Percentiles rank a stretch among this genome's conserved stretches.
Conservation (phyloP, 2,113 vertebrate genomes). For the Seriola aureovittata region DNA sequence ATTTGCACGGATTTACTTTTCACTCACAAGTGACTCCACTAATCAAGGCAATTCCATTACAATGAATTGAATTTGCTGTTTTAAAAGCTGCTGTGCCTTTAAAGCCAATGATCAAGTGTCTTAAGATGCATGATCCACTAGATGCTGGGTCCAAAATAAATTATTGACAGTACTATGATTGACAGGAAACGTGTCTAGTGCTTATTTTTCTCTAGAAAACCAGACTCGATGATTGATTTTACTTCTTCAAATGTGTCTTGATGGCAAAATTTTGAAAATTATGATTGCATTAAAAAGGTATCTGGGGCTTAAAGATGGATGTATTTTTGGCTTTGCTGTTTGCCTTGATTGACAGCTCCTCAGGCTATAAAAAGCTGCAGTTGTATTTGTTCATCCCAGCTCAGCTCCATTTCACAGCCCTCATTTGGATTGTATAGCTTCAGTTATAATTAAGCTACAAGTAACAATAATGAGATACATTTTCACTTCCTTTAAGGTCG, state of each 20-base stretch:
- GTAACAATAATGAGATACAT: neutral
- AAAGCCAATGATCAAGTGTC: neutral
- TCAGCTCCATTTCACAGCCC: slow-evolving; percentile 36
- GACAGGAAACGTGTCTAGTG: neutral
- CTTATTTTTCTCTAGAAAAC: neutral
- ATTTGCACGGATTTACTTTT: neutral
- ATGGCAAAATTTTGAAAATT: neutral
- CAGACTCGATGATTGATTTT: neutral
- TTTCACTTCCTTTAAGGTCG: neutral
- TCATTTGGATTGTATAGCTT: slow-evolving; percentile 19
- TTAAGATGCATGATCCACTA: neutral
- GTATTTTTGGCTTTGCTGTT: slow-evolving; percentile 16
- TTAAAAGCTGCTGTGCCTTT: too few species aligned
- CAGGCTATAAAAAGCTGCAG: slow-evolving; percentile 27
- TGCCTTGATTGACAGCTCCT: slow-evolving; percentile 51
- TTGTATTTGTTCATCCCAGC: slow-evolving; percentile 42
- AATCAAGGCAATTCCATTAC: too few species aligned
- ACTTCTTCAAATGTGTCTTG: neutral
- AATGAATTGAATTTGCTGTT: neutral
- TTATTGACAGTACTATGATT: neutral
- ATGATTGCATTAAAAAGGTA: neutral
- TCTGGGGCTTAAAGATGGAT: neutral
- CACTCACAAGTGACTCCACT: neutral
- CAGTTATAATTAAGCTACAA: neutral
- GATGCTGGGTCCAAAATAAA: neutral